These are phyloP conservation scores for Drosophila ambigua DNA, from an alignment of 1,140 invertebrate genomes.

Conservation along the genomic window DNA sequence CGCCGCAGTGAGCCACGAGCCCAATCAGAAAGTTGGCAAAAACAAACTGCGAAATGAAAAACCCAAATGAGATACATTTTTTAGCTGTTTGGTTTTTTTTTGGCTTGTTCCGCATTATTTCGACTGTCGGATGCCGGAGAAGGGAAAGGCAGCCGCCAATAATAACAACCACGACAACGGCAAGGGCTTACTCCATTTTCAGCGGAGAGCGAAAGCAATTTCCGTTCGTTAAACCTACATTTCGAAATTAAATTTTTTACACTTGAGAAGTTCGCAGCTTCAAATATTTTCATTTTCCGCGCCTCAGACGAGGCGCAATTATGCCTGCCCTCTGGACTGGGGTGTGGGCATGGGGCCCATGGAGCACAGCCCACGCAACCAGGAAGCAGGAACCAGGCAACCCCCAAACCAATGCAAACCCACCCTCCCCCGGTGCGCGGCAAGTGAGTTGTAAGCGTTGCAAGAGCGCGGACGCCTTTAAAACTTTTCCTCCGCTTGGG, in stretches of 20 bases:
- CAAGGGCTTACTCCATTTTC: conserved; percentile 61
- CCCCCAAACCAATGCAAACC: conserved; percentile 16
- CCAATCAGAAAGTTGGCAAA: conserved; percentile 77
- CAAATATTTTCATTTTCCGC: conserved; percentile 76
- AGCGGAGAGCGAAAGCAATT: conserved; percentile 74
- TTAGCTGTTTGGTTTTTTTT: neutral
- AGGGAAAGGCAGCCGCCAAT: conserved; percentile 31
- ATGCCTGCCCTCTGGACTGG: conserved; percentile 35
- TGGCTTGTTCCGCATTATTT: conserved; percentile 34
- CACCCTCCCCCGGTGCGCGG: neutral
- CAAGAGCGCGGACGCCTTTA: conserved; percentile 42
- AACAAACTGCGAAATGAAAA: conserved; percentile 73
- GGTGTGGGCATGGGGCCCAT: neutral
- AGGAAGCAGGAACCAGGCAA: conserved; percentile 26
- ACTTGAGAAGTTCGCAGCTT: conserved; percentile 77
- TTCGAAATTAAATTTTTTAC: conserved; percentile 82
- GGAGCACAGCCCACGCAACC: conserved; percentile 36
- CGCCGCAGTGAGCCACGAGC: conserved; percentile 60
- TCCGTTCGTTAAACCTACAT: conserved; percentile 82
- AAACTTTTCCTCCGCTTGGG: conserved; percentile 19
- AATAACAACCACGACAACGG: conserved; percentile 40
- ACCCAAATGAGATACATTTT: conserved; percentile 54
- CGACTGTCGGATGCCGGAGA: conserved; percentile 14
- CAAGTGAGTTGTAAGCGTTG: conserved; percentile 61
- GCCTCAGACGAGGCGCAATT: conserved; percentile 63